phyloP scores from a whole-genome alignment of 1,140 invertebrate species.

The Zaprionus davidi region DNA sequence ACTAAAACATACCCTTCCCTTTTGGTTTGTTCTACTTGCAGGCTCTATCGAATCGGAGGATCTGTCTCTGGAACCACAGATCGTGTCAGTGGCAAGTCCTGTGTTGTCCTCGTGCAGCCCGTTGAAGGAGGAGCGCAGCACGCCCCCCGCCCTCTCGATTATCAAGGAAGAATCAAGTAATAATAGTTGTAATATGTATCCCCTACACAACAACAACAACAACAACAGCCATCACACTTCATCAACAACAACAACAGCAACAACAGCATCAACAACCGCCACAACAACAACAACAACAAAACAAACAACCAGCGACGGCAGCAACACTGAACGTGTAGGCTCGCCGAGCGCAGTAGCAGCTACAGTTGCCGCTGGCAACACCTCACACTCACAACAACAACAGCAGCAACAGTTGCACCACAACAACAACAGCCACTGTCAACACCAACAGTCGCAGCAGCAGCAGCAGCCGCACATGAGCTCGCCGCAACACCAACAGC shows the following conservation, averaged over 20 bases:
- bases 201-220: conserved; percentile 84
- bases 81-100: conserved; percentile 83
- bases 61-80: conserved; percentile 88
- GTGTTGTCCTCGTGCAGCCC: conserved; percentile 85
- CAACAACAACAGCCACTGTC: conserved; percentile 73
- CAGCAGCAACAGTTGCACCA: conserved; percentile 59
- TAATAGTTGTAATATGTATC: conserved; percentile 88
- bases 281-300: conserved; percentile 64
- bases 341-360: conserved; percentile 46
- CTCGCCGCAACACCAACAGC: conserved; percentile 73
- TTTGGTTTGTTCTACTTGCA: conserved; percentile 84
- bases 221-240: conserved; percentile 71
- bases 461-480: conserved; percentile 72
- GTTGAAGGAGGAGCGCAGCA: conserved; percentile 85
- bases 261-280: conserved; percentile 64
- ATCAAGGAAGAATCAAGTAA: conserved; percentile 91
- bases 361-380: conserved; percentile 44
- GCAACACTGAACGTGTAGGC: conserved; percentile 60
- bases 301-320: conserved; percentile 39
- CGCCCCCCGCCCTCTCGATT: conserved; percentile 86
- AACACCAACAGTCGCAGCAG: conserved; percentile 66
- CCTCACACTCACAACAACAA: conserved; percentile 65
- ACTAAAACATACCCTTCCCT: conserved; percentile 20
- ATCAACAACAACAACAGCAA: conserved; percentile 72
- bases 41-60: conserved; percentile 91